Evolutionary conservation across 1,140 invertebrate genomes (phyloP), one percentile per base, ranked within the genome.

Genomic region (Lerema accius): DNA sequence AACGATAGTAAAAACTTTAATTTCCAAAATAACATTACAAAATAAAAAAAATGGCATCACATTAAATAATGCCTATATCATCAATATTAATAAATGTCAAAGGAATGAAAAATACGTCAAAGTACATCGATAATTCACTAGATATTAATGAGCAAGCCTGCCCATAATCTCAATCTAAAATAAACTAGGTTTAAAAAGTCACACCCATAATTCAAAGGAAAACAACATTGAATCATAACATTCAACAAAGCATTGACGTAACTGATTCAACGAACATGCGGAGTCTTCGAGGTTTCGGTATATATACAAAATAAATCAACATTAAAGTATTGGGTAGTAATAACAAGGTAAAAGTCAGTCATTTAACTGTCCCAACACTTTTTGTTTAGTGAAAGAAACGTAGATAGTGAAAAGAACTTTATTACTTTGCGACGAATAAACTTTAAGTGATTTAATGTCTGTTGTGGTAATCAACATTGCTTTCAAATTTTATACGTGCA

Each of bases 311-410:
- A 15, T 39, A 13, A 42, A 42, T 55, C 51, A 19, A 55, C 10
- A 39, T 42, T 42, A 16, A 42, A 26, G 51, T 42, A 55, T 42
- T 13, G 39, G 42, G 15, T 42, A 42, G 15, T 55, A 55, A 55
- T 55, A 32, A 55, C 17, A 55, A 55, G 51, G 16, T n/a, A 28
- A 37, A 19, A 55, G 37, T 5, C 51, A 42, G 51, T 55, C 51
- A 42, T 55, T 55, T 55, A 55, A 42, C 51, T 55, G 51, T 55
- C 37, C 50, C n/a, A 13, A 55, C 17, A 55, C 43, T 46, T 43
- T 16, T 10, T 26, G 17, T 55, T 42, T 10, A 26, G 11, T 55
- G 17, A 40, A 42, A 42, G 35, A 40, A 55, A 42, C 9, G 35
- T 53, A 37, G 14, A 35, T 23, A 7, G 37, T 42, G 10, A 26